These are phyloP conservation scores for Mercenaria mercenaria DNA, from an alignment of 1,140 invertebrate species.

Conservation along the genomic window DNA sequence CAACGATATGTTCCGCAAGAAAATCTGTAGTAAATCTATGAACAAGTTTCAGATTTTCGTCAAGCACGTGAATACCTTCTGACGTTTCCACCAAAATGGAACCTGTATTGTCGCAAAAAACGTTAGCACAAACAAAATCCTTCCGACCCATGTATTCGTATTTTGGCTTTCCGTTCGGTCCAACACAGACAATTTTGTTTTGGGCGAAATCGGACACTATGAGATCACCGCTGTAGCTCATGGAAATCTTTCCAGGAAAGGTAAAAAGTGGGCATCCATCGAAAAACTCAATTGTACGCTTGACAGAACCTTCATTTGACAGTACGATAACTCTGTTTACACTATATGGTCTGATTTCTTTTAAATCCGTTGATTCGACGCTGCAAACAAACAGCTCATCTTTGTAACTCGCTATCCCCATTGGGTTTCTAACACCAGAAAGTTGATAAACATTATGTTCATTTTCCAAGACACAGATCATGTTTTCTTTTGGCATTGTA, in stretches of 20 bases:
- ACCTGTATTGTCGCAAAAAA: slow-evolving; percentile 11
- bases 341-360: not conserved
- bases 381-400: slow-evolving; percentile 34
- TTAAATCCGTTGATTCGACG: not conserved
- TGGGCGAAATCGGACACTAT: slow-evolving; percentile 2
- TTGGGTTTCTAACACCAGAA: not conserved
- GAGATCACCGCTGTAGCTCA: not conserved
- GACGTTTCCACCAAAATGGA: slow-evolving; percentile 9
- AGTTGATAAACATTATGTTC: not conserved
- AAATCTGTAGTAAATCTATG: not conserved
- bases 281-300: slow-evolving; percentile 18
- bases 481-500: slow-evolving; percentile 14
- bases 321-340: slow-evolving; percentile 23
- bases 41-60: not conserved
- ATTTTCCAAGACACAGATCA: not conserved
- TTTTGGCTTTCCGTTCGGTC: not conserved
- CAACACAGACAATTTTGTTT: not conserved
- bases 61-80: not conserved
- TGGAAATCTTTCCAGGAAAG: not conserved
- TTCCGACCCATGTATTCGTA: not conserved
- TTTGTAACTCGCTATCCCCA: not conserved
- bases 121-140: not conserved
- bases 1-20: not conserved
- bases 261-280: not conserved
- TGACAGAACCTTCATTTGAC: not conserved